These are phyloP conservation scores for Etheostoma nigrum DNA, from an alignment of 2,797 vertebrate species.

Conservation along the genomic window DNA sequence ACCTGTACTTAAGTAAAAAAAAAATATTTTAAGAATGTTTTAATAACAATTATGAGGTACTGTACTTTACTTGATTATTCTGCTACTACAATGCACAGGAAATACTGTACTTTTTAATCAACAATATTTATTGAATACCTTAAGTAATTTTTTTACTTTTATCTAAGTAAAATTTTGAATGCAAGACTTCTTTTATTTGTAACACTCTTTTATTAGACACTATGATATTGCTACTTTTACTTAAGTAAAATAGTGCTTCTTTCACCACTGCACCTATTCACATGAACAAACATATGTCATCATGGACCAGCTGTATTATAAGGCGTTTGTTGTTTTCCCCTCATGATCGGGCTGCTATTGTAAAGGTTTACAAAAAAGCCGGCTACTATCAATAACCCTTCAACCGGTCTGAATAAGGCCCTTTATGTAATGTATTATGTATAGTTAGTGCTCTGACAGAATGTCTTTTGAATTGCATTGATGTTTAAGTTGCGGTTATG, in stretches of 20 bases:
- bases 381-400: slow-evolving; percentile 34
- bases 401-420: slow-evolving; percentile 40
- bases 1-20: not conserved
- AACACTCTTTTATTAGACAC: not conserved
- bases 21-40: too few species aligned
- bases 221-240: not conserved
- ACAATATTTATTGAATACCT: not conserved
- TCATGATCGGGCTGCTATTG: slow-evolving; percentile 30
- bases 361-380: slow-evolving; percentile 37
- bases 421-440: slow-evolving; percentile 19
- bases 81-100: not conserved
- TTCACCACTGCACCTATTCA: not conserved
- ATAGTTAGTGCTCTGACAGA: slow-evolving; percentile 31
- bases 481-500: slow-evolving; percentile 31
- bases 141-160: not conserved
- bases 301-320: slow-evolving; percentile 52
- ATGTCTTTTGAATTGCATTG: slow-evolving; percentile 31
- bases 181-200: not conserved
- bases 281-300: slow-evolving; percentile 29
- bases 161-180: not conserved
- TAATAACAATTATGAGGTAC: too few species aligned
- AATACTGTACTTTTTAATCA: not conserved
- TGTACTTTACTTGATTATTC: not conserved
- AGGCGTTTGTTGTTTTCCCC: slow-evolving; percentile 21
- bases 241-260: not conserved